Evolutionary conservation across 2,113 vertebrate genomes (phyloP).

Genomic region (mouse (Mus musculus)): GRCm39 chr1:24535001-24535500

Average conservation of each 20-base stretch:
- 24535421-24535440: no score
- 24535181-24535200: neutral
- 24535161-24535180: neutral
- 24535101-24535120: conserved; percentile 27
- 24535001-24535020: conserved; percentile 54
- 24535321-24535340: neutral
- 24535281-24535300: conserved; percentile 23
- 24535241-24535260: conserved; percentile 20
- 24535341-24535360: neutral
- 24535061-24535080: conserved; percentile 48
- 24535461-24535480: no score
- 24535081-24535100: conserved; percentile 40
- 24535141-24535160: conserved; percentile 31
- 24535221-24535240: conserved; percentile 16
- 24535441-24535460: no score
- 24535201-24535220: neutral
- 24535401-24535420: neutral
- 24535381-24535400: neutral
- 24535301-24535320: neutral
- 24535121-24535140: conserved; percentile 45
- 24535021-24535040: conserved; percentile 43
- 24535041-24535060: conserved; percentile 21
- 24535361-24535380: neutral
- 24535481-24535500: no score
- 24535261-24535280: neutral